phyloP scores from a whole-genome alignment of 2,888 invertebrate species.

The Tipula lateralis region DNA sequence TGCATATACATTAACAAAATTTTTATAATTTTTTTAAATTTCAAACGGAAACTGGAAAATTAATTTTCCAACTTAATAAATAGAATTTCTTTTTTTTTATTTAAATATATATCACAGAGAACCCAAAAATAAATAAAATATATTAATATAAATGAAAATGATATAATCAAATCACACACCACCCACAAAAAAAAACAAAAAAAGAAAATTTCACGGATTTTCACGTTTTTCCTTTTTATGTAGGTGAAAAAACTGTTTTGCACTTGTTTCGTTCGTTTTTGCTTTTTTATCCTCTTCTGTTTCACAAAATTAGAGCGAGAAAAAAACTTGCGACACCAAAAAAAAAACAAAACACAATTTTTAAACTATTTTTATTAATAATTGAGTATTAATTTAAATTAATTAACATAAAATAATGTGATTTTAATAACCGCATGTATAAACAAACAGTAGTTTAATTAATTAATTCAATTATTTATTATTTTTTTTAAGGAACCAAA shows the following conservation, averaged over 20 bases:
- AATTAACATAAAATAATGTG: background rate
- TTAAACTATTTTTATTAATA: background rate
- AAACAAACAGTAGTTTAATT: background rate
- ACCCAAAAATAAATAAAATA: background rate
- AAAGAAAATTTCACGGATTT: background rate
- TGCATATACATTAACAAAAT: background rate
- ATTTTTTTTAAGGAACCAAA: background rate
- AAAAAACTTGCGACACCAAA: background rate
- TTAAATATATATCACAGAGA: background rate
- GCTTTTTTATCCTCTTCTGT: background rate
- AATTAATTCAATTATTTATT: background rate
- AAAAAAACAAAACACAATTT: background rate
- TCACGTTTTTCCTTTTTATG: conserved; percentile 4
- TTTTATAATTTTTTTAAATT: background rate
- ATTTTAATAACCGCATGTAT: background rate
- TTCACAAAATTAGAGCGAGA: background rate
- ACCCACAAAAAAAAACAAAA: background rate
- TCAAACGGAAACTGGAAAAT: background rate
- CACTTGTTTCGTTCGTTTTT: background rate
- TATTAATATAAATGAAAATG: background rate
- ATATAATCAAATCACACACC: background rate
- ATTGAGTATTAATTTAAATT: background rate
- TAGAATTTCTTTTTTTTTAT: background rate
- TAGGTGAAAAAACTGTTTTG: background rate
- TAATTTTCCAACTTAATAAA: background rate